phyloP scores from a whole-genome alignment of 2,888 invertebrate species.

The Pristionchus japonicus region DNA sequence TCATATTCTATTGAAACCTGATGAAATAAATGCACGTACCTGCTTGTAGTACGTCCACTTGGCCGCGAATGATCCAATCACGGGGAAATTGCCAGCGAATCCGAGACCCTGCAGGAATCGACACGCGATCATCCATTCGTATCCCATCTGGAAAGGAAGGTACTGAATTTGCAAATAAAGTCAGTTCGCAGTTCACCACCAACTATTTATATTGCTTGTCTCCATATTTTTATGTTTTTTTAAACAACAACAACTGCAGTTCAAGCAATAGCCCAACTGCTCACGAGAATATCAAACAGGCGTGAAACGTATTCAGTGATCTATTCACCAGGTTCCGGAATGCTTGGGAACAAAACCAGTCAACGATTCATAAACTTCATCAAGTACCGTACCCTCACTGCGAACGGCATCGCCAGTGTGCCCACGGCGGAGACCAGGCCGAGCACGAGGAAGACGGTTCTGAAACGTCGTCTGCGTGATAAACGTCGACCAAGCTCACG shows the following conservation, averaged over 20 bases:
- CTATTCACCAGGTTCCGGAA: no score
- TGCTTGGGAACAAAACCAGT: neutral
- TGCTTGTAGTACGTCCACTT: constrained; percentile 75
- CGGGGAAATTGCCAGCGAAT: constrained; percentile 74
- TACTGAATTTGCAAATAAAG: neutral
- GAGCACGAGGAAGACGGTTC: constrained; percentile 68
- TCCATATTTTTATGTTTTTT: no score
- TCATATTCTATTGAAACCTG: neutral
- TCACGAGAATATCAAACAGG: no score
- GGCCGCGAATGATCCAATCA: constrained; percentile 72
- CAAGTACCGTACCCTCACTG: constrained; percentile 59
- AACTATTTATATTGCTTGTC: no score
- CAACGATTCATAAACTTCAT: neutral
- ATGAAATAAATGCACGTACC: constrained; percentile 48
- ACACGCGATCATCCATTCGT: constrained; percentile 58
- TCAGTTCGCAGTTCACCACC: no score
- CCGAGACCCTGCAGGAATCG: constrained; percentile 70
- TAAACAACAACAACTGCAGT: no score
- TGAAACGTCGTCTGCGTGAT: neutral
- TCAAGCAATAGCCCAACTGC: no score
- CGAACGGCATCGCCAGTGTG: constrained; percentile 67
- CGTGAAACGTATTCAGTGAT: no score
- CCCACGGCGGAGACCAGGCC: constrained; percentile 70
- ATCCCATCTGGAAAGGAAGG: constrained; percentile 55
- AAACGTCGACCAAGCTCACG: neutral